These are phyloP conservation scores for Microplitis mediator DNA, from an alignment of 1,140 invertebrate species.

Conservation along the genomic window DNA sequence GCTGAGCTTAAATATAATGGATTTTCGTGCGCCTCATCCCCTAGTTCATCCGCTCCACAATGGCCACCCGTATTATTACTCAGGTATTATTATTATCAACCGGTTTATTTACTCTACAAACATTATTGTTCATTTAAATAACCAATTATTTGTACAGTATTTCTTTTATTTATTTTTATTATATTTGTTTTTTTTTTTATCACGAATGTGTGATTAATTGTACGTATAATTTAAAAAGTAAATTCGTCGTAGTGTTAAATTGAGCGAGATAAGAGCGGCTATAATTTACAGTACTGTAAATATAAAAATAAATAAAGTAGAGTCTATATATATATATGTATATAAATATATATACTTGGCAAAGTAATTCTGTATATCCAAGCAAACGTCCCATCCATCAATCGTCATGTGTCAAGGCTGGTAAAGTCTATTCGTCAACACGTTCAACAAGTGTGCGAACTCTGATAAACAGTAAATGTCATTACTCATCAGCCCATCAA, in stretches of 20 bases:
- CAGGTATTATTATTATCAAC: slow-evolving; percentile 43
- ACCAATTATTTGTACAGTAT: not conserved
- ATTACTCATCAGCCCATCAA: slow-evolving; percentile 25
- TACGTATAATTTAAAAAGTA: no score
- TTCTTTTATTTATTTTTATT: not conserved
- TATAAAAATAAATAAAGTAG: not conserved
- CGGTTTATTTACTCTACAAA: not conserved
- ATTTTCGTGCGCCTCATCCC: slow-evolving; percentile 58
- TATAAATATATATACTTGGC: not conserved
- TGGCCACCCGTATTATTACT: slow-evolving; percentile 57
- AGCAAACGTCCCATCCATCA: slow-evolving; percentile 1
- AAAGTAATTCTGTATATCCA: not conserved
- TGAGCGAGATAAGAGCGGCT: no score
- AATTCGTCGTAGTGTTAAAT: no score
- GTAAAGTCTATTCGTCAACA: slow-evolving; percentile 6
- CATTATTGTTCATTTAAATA: not conserved
- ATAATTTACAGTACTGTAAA: not conserved
- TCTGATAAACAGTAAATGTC: slow-evolving; percentile 29
- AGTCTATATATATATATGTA: not conserved
- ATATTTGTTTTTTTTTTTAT: no score
- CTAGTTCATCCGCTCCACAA: slow-evolving; percentile 54
- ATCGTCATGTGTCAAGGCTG: slow-evolving; percentile 12
- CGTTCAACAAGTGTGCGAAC: slow-evolving; percentile 33
- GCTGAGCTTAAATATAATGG: slow-evolving; percentile 41
- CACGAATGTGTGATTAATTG: not conserved